Base-by-base conservation (phyloP, 2,113 vertebrate species). In the Rhegmatorhina hoffmannsi region DNA sequence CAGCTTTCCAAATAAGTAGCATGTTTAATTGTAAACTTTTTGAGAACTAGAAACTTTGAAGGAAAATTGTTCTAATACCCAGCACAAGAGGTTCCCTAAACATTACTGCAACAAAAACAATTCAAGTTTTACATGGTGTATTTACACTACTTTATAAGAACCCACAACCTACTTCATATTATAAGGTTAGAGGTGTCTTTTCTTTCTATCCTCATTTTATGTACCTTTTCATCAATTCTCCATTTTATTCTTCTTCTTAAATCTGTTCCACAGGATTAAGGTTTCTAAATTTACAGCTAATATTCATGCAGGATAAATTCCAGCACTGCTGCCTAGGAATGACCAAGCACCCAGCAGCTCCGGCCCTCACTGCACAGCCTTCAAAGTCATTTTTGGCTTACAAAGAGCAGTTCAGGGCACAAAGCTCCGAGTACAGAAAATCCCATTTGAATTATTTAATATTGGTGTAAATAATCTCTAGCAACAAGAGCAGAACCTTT, bases 371-470 rank as follows among this genome's bases (percentile, higher is more conserved):
- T 89, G 64, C 69, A 50, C 60, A 92, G 82, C 31, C 81, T 90
- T 49, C 85, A 74, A 63, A 92, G 68, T 47, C 13, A 84, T 85
- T 94, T 91, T 58, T 34, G 5, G 60, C 89, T 94, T 76, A 75
- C 66, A 84, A 92, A 92, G 60, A 95, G 60, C 76, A 92, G 81
- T 84, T 78, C 28, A 84, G 58, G 77, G 44, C 91, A 94, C 62
- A 87, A 90, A 90, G 68, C 89, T 86, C 73, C 0, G 0, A 92
- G 87, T 53, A 96, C 94, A 95, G 89, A 95, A 95, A 96, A 95
- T 91, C 92, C 80, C 77, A 79, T 78, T 89, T 96, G 83, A 96
- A 93, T 96, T 96, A 96, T 94, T 96, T 96, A 96, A 96, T 95
- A 84, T 72, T 58, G 70, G 73, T 95, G 93, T 86, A 96, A 96